phyloP scores from a whole-genome alignment of 2,797 vertebrate genomes.

The Malacoctenus gilli region DNA sequence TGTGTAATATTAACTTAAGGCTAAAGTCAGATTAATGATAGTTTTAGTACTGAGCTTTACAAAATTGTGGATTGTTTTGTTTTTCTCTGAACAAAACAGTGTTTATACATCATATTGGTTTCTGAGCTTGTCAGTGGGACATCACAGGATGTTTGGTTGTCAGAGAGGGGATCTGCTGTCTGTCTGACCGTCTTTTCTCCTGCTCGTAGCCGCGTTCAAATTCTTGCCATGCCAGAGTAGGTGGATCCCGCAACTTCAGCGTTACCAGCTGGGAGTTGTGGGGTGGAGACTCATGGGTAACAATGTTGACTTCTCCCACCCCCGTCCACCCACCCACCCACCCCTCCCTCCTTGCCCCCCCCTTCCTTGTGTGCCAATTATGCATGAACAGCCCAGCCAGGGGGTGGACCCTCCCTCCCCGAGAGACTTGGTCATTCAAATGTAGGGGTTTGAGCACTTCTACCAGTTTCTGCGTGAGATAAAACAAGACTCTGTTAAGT shows the following conservation, averaged over 20 bases:
- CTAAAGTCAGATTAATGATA: no score
- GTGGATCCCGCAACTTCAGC: constrained; percentile 83
- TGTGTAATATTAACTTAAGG: no score
- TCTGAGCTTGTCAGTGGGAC: no score
- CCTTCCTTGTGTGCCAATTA: constrained; percentile 67
- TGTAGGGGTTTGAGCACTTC: constrained; percentile 68
- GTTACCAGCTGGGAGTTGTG: constrained; percentile 87
- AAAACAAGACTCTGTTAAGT: no score
- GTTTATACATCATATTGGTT: no score
- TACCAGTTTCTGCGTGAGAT: constrained; percentile 55
- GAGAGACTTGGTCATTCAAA: constrained; percentile 78
- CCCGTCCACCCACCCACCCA: not conserved
- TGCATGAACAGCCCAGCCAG: constrained; percentile 78
- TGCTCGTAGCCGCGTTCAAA: constrained; percentile 77
- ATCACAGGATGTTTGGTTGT: constrained; percentile 44
- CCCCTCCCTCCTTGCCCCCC: constrained; percentile 46
- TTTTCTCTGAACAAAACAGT: no score
- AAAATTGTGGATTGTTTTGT: no score
- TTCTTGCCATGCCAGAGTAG: constrained; percentile 83
- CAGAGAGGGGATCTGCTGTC: constrained; percentile 65
- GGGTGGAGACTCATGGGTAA: constrained; percentile 88
- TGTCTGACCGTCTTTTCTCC: constrained; percentile 42
- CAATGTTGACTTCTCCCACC: constrained; percentile 69
- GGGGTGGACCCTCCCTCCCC: constrained; percentile 68
- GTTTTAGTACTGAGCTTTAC: no score